Base-by-base conservation (phyloP, 2,797 vertebrate species). In the Ptychobarbus kaznakovi region DNA sequence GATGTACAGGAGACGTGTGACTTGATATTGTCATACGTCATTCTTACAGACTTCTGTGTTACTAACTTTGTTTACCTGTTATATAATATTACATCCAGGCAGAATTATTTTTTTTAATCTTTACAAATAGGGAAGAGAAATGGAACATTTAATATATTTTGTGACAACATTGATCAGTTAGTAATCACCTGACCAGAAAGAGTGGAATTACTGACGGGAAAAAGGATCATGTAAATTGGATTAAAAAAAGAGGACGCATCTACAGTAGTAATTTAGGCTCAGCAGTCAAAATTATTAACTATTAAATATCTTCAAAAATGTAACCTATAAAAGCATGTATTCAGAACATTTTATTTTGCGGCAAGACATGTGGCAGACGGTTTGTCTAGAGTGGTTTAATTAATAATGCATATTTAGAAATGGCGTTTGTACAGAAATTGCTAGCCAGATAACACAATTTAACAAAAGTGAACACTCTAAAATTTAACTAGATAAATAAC, bases 251-350 rank as follows among this genome's bases (percentile, higher is more conserved):
- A 51, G 15, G 46, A 49, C 15, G 20, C 20, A 7, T 56, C 58
- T 46, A 40, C 51, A 72, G 44, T 28, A 80, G 32, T 6, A 68
- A 58, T 58, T 82, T 49, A 81, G 20, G 22, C 63, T 74, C 4
- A 84, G 72, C 80, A 69, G 22, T 32, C 49, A 66, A 88, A 8
- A 84, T 32, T 85, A 86, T 87, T 74, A 80, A 88, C 90, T 74
- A 90, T 92, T 91, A 91, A 92, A 93, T 93, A 92, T 78, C 89
- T 90, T 91, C 10, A 79, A 78, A 49, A 61, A 28, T 1, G 2
- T 5, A 65, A 81, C 28, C 38, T 61, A 49, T 15, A 49, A 18
- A 28, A 53, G 15, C 6, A 35, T 11, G 16, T 20, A 53, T 44
- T 42, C 44, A 42, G 69, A 66, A 74, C 32, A 80, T 73, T 72